Percentiles rank a stretch among this genome's conserved stretches.
These are phyloP conservation scores for Meloidogyne floridensis DNA, from an alignment of 1,140 invertebrate species.

Conservation along the genomic window DNA sequence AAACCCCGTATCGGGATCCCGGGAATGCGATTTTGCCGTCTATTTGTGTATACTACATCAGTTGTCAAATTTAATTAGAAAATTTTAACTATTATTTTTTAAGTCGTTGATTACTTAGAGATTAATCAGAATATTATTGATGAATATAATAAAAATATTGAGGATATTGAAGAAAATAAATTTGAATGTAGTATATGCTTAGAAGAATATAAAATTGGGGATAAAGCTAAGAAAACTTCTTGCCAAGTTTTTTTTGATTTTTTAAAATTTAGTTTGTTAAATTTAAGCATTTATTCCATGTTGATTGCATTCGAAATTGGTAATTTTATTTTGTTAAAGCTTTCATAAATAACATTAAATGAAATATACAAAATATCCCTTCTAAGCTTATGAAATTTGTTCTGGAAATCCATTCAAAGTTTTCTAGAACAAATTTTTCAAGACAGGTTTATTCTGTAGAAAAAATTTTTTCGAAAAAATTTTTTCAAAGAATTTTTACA, in stretches of 20 bases:
- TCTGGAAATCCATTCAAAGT: no score
- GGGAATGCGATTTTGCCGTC: no score
- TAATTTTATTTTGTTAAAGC: background rate
- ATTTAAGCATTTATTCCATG: background rate
- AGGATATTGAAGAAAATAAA: background rate
- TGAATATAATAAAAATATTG: background rate
- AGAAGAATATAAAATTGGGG: background rate
- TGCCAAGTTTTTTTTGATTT: background rate
- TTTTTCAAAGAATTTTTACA: no score
- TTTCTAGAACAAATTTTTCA: no score
- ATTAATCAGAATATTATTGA: background rate
- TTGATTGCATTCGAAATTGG: background rate
- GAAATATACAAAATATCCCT: no score
- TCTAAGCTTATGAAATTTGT: no score
- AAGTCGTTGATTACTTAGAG: background rate
- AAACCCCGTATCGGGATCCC: no score
- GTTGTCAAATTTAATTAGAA: no score
- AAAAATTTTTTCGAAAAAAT: no score
- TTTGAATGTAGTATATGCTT: slow-evolving; percentile 1
- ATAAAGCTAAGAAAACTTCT: background rate
- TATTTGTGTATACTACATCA: no score
- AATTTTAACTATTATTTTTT: background rate
- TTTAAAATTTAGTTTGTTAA: background rate
- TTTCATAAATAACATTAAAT: no score
- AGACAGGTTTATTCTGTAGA: no score